Conservation (phyloP, 1,140 invertebrate genomes). For the Choristoneura fumiferana region DNA sequence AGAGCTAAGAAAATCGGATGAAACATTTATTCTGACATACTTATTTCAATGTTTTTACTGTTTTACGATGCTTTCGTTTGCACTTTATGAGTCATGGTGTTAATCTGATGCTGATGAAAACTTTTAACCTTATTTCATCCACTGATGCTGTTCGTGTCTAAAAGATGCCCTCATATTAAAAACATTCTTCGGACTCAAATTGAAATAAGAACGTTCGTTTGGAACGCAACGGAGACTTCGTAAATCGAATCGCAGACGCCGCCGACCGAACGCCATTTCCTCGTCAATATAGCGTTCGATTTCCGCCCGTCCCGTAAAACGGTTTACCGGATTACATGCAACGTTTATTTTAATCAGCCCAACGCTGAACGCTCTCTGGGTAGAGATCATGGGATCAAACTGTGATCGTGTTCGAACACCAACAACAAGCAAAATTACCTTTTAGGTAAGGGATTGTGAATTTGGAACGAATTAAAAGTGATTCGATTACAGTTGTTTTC, state of each 20-base stretch:
- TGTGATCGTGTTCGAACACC: background rate
- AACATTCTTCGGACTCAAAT: background rate
- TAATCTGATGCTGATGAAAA: no score
- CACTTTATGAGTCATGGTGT: no score
- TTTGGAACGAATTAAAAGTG: no score
- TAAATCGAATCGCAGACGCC: conserved; percentile 26
- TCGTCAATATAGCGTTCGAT: conserved; percentile 57
- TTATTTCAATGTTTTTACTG: no score
- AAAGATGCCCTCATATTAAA: no score
- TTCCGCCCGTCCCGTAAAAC: conserved; percentile 62
- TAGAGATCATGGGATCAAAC: conserved; percentile 10
- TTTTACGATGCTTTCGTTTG: no score
- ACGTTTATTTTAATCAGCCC: conserved; percentile 61
- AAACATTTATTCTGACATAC: no score
- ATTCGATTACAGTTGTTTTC: no score
- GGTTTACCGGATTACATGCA: conserved; percentile 65
- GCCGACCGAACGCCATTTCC: conserved; percentile 59
- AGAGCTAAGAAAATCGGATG: no score
- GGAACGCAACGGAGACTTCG: conserved; percentile 8
- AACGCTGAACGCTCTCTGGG: conserved; percentile 14
- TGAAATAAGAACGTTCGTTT: conserved; percentile 18
- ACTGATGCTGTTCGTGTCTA: no score
- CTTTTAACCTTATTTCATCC: no score
- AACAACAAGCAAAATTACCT: conserved; percentile 2
- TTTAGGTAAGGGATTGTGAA: conserved; percentile 3